Percentiles rank a stretch among this genome's conserved stretches.
Evolutionary conservation across 2,888 invertebrate genomes (phyloP).

Genomic region (Syritta pipiens): DNA sequence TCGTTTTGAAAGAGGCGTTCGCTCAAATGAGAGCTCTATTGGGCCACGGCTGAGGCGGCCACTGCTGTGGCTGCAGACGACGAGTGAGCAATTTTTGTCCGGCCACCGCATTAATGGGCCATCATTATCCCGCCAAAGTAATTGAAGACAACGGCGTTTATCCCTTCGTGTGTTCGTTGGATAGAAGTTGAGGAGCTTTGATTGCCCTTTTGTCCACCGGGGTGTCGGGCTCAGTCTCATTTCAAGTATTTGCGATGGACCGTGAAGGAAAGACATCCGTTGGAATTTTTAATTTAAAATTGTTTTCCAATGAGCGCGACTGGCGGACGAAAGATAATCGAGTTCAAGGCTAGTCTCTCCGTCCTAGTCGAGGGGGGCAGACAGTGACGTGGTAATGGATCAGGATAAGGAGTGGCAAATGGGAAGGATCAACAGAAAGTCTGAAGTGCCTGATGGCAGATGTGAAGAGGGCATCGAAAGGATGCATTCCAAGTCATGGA

Average conservation of each 20-base stretch:
- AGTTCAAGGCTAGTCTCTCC: too few species aligned
- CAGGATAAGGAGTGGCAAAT: too few species aligned
- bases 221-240: constrained; percentile 10
- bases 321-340: too few species aligned
- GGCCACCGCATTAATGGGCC: constrained; percentile 34
- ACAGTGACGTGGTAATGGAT: too few species aligned
- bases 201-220: constrained; percentile 34
- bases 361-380: too few species aligned
- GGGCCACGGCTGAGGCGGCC: neutral
- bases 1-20: constrained; percentile 19
- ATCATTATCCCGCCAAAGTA: constrained; percentile 52
- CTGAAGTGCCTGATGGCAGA: too few species aligned
- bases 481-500: too few species aligned
- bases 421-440: too few species aligned
- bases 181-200: constrained; percentile 9
- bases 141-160: constrained; percentile 62
- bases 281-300: constrained; percentile 57
- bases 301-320: constrained; percentile 46
- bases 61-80: neutral
- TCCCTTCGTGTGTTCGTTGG: constrained; percentile 12
- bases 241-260: constrained; percentile 33
- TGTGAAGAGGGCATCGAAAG: too few species aligned
- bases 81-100: constrained; percentile 48
- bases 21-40: constrained; percentile 32
- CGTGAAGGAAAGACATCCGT: constrained; percentile 25